phyloP scores from a whole-genome alignment of 2,113 vertebrate species.

The Lanius collurio region DNA sequence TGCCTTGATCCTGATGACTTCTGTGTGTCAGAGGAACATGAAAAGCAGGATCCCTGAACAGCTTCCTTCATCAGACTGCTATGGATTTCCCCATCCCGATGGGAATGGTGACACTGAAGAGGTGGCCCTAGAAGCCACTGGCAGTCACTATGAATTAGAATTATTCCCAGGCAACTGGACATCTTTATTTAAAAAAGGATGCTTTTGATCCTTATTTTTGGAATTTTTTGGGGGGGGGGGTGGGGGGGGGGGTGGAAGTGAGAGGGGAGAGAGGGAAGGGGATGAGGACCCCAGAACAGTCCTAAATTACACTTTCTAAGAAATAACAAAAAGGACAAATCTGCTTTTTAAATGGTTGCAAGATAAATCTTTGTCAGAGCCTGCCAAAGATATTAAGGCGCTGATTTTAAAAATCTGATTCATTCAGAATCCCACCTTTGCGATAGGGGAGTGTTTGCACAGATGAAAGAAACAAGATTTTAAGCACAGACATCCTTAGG shows the following conservation, averaged over 20 bases:
- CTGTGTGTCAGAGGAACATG: background rate
- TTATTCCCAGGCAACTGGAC: background rate
- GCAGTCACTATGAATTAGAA: background rate
- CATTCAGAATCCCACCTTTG: background rate
- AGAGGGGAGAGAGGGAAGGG: rapidly evolving
- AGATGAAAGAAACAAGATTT: background rate
- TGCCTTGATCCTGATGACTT: background rate
- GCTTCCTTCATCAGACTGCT: background rate
- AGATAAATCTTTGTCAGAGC: background rate
- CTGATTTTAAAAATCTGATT: background rate
- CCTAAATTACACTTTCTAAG: background rate
- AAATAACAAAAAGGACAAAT: background rate
- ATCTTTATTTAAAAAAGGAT: background rate
- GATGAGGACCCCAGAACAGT: background rate
- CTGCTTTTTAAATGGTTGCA: background rate
- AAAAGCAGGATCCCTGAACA: background rate
- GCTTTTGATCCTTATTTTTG: background rate
- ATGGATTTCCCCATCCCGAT: background rate
- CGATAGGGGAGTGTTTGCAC: background rate
- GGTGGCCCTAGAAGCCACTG: background rate
- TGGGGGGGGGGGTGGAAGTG: no score
- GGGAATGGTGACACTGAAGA: background rate
- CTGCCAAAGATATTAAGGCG: background rate
- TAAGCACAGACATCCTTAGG: background rate
- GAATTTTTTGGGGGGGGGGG: rapidly evolving